Evolutionary conservation across 2,888 invertebrate species (phyloP), one percentile per base, ranked within the genome.

Genomic region (Amorpha juglandis): DNA sequence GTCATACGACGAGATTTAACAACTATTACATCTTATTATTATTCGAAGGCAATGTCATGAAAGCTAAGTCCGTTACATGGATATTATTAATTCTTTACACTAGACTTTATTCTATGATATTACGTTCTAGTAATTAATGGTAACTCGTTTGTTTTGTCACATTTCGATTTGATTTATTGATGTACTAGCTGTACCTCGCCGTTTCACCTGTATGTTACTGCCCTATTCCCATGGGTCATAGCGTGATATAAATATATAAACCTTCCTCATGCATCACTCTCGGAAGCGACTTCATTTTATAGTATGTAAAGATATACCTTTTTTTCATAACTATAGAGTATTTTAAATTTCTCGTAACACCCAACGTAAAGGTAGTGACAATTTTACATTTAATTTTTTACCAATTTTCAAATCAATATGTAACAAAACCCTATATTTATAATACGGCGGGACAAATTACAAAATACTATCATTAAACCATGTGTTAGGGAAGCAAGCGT

Each of bases 1-100:
- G 35, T 38, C 33, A 58, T 14, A 35, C 47, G 6, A 47, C 35
- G 50, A 64, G 33, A 19, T 65, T 48, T 65, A 75, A 64, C 65
- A 27, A 27, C 4, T 27, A 27, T 27, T 27, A 1, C 4, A 27
- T 27, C 2, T 27, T 27, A 27, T 27, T 27, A 27, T 27, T 27
- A 27, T 27, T 27, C 27, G 27, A 27, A 27, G 27, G 27, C 27
- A 27, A 27, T 27, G 27, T 27, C 27, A 27, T 27, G 27, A 27
- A 27, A 27, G 27, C 27, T 27, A 27, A 27, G 66, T 55, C n/a
- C 67, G 68, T 72, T 58, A 58, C 6, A 42, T 58, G 58, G 58
- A 64, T 66, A 45, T 48, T 75, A 69, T 70, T 68, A 66, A 62
- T 64, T 38, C 38, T 48, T 63, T 63, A 48, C 16, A 50, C 48